Percentiles rank a stretch among this genome's conserved stretches.
These are phyloP conservation scores for Solen grandis DNA, from an alignment of 1,140 invertebrate species.

Conservation along the genomic window DNA sequence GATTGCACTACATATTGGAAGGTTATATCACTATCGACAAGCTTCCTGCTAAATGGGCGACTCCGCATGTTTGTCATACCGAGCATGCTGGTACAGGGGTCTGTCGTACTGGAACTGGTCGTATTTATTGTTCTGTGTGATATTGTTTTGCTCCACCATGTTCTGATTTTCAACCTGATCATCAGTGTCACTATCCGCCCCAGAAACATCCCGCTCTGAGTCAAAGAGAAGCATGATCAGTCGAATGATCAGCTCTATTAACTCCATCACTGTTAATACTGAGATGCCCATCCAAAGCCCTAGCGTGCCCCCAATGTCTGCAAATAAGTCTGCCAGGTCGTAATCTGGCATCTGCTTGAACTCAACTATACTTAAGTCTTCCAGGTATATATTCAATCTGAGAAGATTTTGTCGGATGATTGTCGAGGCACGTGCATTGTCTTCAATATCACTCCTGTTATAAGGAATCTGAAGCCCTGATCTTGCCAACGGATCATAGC, in stretches of 20 bases:
- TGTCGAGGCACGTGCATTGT: constrained; percentile 66
- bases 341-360: constrained; percentile 76
- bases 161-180: constrained; percentile 18
- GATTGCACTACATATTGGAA: too few relatives aligned
- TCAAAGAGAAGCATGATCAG: constrained; percentile 73
- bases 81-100: constrained; percentile 7
- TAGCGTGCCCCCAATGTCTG: constrained; percentile 77
- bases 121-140: constrained; percentile 34
- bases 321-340: constrained; percentile 75
- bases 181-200: neutral
- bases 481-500: neutral
- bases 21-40: too few relatives aligned
- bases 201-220: constrained; percentile 66
- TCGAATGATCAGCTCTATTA: constrained; percentile 73
- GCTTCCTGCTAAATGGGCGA: constrained; percentile 51
- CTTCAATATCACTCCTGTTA: constrained; percentile 55
- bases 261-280: constrained; percentile 77
- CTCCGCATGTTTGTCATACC: constrained; percentile 22
- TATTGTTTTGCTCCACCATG: constrained; percentile 23
- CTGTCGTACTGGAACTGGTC: constrained; percentile 49
- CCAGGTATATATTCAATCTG: constrained; percentile 75
- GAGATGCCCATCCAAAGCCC: constrained; percentile 79
- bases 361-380: constrained; percentile 76
- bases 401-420: constrained; percentile 76
- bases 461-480: constrained; percentile 23